Evolutionary conservation across 2,888 invertebrate species (phyloP).

Genomic region (Rhodophaea formosa): DNA sequence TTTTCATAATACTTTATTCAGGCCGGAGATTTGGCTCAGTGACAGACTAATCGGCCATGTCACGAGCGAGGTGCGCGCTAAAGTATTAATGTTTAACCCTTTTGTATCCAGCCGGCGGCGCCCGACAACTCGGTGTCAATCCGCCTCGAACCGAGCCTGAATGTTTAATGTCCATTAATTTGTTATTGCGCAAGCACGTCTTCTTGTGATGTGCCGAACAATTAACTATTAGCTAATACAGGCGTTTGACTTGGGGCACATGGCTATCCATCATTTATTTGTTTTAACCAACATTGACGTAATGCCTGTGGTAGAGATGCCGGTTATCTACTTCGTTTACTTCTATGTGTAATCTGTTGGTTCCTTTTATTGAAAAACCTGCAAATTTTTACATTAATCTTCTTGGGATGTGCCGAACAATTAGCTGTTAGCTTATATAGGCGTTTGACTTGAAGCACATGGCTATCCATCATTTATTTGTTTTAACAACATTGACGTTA

Average conservation of each 20-base stretch:
- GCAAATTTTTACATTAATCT: no score
- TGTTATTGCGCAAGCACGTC: conserved; percentile 43
- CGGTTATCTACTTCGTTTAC: no score
- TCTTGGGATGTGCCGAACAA: no score
- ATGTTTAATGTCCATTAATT: conserved; percentile 77
- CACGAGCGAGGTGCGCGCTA: conserved; percentile 68
- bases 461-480: no score
- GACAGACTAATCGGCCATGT: conserved; percentile 76
- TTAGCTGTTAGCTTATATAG: no score
- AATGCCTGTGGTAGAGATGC: no score
- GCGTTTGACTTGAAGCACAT: no score
- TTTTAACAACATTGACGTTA: no score
- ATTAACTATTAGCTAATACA: conserved; percentile 10
- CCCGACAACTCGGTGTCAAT: conserved; percentile 71
- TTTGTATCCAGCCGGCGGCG: conserved; percentile 55
- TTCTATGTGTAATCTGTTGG: no score
- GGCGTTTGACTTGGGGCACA: background rate
- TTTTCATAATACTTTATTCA: conserved; percentile 81
- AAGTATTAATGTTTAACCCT: conserved; percentile 78
- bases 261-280: conserved; percentile 3
- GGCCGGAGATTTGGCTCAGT: conserved; percentile 68
- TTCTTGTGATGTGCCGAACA: background rate
- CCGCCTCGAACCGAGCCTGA: conserved; percentile 52
- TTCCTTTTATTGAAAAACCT: no score
- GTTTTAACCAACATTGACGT: background rate